Base-by-base conservation (phyloP, 2,888 invertebrate genomes). In the Axea sp. region DNA sequence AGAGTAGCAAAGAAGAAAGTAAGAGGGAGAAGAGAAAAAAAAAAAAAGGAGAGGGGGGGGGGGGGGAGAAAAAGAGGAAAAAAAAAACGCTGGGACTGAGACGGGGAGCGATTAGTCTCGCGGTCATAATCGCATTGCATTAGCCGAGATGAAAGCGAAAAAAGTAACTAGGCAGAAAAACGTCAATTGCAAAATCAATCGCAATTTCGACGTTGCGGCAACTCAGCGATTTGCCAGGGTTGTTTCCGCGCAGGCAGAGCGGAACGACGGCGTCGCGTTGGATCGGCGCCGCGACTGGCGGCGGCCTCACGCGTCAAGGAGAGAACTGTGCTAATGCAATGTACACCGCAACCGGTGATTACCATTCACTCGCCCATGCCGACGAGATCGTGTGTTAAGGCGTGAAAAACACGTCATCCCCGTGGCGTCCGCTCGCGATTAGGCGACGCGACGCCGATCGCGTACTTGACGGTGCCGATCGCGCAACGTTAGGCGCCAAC, bases 251-350 rank as follows among this genome's bases (percentile, higher is more conserved):
- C 41, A 57, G 41, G 30, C 55, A 17, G 53, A 55, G 39, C 55
- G 55, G 39, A 43, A 43, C 49, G 60, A n/a, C 37, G 49, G 8
- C 53, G 51, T 12, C 47, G 57, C 49, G 37, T 67, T 47, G 24
- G 39, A 49, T 67, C 65, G 65, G 65, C 65, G 65, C 65, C 65
- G 55, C 65, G 55, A 39, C 47, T 43, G 53, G 28, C 65, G 39
- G 37, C 57, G 57, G 31, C 68, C 57, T 57, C 17, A 51, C 28
- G 49, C 68, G 49, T 7, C 59, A 68, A 59, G 68, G 59, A 22
- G 35, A 60, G 45, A 69, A 28, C 33, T 35, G 33, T 9, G 51
- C 65, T 55, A 65, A 53, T 45, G 55, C 55, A 37, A 59, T 31
- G 49, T 11, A 39, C 37, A 45, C 64, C 43, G 53, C 53, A 37